Evolutionary conservation across 2,113 vertebrate genomes (phyloP), one percentile per base, ranked within the genome.

Genomic region (Cygnus buccinator): DNA sequence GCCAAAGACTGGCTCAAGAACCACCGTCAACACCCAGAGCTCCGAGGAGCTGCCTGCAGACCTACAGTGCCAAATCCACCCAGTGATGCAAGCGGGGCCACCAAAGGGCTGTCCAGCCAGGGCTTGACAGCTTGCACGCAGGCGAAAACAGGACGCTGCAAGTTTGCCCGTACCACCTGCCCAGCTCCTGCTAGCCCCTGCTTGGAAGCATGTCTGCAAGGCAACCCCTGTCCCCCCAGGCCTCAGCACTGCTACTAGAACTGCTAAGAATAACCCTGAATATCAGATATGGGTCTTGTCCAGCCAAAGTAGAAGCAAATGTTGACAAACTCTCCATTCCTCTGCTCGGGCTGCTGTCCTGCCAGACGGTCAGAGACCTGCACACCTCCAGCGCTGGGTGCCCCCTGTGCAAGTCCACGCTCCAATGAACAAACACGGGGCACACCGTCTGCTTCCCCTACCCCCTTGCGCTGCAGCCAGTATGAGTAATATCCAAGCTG

Each of bases 401-500:
- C 75, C 76, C 77, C 55, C 8, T 4, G 3, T 7, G 41, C 61
- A 89, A 85, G 89, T 75, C 82, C 6, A 0, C 5, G 25, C 94
- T 95, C 79, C 4, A 65, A 90, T 8, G 62, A 95, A 92, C 74
- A 89, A 85, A 81, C 92, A 95, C 2, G 2, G 95, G 94, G 90
- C 89, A 88, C 16, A 5, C 82, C 26, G 65, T 82, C 72, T 87
- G 0, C 4, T 1, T 5, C 71, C 92, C 95, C 87, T 84, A 87
- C 97, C 96, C 96, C 97, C 96, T 93, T 33, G 3, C 96, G 94
- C 95, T 93, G 91, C 94, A 97, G 94, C 87, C 96, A 93, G 94
- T 83, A 96, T 98, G 96, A 97, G 92, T 96, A 97, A 97, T 97
- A 97, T 97, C 95, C 96, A 93, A 96, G 92, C 97, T 96, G 98